phyloP scores from a whole-genome alignment of 2,888 invertebrate genomes.

The Dicyrtoma fusca region DNA sequence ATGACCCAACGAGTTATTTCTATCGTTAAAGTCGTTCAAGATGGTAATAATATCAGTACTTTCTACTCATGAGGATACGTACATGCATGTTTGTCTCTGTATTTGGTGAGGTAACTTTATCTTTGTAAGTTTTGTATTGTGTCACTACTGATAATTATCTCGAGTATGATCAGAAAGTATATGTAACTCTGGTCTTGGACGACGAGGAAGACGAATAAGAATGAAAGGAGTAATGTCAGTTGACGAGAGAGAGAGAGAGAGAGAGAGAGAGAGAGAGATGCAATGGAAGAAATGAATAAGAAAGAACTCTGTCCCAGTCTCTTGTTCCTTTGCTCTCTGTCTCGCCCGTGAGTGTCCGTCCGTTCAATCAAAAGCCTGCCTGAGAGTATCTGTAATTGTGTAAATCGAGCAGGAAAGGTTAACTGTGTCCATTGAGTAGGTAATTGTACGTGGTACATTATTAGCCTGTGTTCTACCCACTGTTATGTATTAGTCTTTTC shows the following conservation, averaged over 20 bases:
- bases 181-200: conserved; percentile 5
- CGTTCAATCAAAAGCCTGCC: too few relatives aligned
- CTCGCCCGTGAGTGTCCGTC: too few relatives aligned
- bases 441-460: conserved; percentile 20
- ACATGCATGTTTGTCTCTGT: neutral
- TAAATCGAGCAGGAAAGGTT: neutral
- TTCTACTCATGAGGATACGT: conserved; percentile 29
- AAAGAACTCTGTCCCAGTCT: too few relatives aligned
- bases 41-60: conserved; percentile 23
- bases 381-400: too few relatives aligned
- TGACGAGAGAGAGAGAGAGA: neutral
- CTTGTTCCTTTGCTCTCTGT: neutral
- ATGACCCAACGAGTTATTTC: conserved; percentile 9
- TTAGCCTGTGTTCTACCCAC: too few relatives aligned
- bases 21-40: conserved; percentile 13
- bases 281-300: too few relatives aligned
- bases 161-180: conserved; percentile 24
- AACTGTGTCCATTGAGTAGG: conserved; percentile 9
- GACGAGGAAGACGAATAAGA: conserved; percentile 15
- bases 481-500: too few relatives aligned
- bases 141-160: conserved; percentile 26
- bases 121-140: conserved; percentile 22
- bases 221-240: conserved; percentile 34
- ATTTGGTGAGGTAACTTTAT: conserved; percentile 26
- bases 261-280: conserved; percentile 10